Evolutionary conservation across 2,113 vertebrate species (phyloP).

Genomic region (Maccullochella peelii): DNA sequence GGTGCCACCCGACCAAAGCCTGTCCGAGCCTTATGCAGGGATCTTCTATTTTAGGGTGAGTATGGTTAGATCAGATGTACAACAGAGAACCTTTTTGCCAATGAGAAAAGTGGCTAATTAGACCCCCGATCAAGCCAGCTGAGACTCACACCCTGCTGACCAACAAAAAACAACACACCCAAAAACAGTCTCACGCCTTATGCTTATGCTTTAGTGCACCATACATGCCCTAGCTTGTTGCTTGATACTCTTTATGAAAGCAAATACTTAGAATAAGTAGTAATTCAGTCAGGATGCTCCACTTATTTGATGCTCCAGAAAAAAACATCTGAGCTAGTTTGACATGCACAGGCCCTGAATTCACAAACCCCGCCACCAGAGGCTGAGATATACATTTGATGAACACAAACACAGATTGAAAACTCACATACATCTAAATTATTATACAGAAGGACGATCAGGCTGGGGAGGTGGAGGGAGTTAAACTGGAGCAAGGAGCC

Average conservation of each 20-base stretch:
- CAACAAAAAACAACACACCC: not conserved
- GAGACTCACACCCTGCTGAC: slow-evolving; percentile 1
- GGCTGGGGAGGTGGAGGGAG: no score
- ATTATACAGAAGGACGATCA: not conserved
- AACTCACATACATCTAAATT: not conserved
- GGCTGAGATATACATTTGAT: no score
- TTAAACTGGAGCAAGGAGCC: no score
- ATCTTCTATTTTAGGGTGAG: slow-evolving; percentile 85
- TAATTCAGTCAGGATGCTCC: not conserved
- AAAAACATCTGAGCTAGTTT: no score
- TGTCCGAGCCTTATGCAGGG: slow-evolving; percentile 80
- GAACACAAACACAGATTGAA: not conserved
- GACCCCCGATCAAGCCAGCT: not conserved
- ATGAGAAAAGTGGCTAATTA: slow-evolving; percentile 4
- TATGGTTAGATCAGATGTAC: not conserved
- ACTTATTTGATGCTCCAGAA: not conserved
- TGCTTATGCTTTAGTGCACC: not conserved
- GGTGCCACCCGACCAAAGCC: slow-evolving; percentile 81
- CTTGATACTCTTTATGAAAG: not conserved
- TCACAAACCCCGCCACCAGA: no score
- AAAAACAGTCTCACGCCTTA: not conserved
- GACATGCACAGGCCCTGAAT: no score
- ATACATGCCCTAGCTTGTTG: not conserved
- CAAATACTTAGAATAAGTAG: not conserved
- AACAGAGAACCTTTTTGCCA: not conserved